These are phyloP conservation scores for Chouioia cunea DNA, from an alignment of 2,888 invertebrate genomes.

Conservation along the genomic window DNA sequence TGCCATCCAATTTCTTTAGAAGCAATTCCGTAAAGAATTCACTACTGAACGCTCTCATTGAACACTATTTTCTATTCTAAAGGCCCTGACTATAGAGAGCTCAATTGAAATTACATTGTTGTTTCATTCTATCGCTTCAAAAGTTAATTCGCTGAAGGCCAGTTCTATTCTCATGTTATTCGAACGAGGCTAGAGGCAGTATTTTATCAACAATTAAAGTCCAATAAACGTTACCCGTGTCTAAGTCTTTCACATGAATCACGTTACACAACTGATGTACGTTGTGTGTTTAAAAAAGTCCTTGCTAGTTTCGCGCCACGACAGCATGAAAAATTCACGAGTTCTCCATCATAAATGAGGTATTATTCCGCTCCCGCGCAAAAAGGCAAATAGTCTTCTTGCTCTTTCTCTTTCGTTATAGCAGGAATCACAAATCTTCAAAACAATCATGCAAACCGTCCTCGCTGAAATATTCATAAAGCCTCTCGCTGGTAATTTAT, in stretches of 20 bases:
- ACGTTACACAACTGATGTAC: not conserved
- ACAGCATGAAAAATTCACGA: not conserved
- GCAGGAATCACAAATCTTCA: slow-evolving; percentile 37
- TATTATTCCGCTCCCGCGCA: not conserved
- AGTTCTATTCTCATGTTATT: too few species aligned
- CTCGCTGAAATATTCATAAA: slow-evolving; percentile 43
- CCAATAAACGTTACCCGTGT: too few species aligned
- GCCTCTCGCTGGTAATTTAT: slow-evolving; percentile 23
- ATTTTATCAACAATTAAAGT: too few species aligned
- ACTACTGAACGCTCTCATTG: slow-evolving; percentile 3
- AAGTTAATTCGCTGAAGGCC: too few species aligned
- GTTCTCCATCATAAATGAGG: slow-evolving; percentile 4
- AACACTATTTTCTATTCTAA: slow-evolving; percentile 9
- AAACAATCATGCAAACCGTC: slow-evolving; percentile 43
- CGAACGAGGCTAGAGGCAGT: too few species aligned
- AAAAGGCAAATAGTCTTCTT: slow-evolving; percentile 25
- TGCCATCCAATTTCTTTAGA: slow-evolving; percentile 34
- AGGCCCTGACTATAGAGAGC: not conserved
- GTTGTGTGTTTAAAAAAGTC: too few species aligned
- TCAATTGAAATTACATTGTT: slow-evolving; percentile 7
- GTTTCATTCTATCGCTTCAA: too few species aligned
- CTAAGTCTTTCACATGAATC: too few species aligned
- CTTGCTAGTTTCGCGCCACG: not conserved
- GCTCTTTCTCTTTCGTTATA: too few species aligned
- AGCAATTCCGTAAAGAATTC: slow-evolving; percentile 12